Evolutionary conservation across 2,888 invertebrate genomes (phyloP), one percentile per base, ranked within the genome.

Genomic region (Catotricha subobsoleta): DNA sequence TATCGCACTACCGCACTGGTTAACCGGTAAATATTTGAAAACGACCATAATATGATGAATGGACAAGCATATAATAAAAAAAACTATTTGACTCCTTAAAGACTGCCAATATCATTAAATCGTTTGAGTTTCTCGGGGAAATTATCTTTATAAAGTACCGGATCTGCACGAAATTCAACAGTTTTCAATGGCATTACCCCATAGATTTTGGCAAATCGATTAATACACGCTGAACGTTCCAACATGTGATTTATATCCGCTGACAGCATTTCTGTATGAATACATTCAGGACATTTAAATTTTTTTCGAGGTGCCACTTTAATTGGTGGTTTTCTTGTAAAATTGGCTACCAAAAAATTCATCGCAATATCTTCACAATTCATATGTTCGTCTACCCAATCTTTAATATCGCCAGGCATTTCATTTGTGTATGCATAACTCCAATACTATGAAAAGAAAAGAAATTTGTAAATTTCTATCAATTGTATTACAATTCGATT

Each of bases 351-450:
- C 4, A 95, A 72, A 64, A 94, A 95, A 64, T 95, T 95, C 90
- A 95, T 94, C 1, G 94, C 94, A 50, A 95, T 91, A 57, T 95
- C 94, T 61, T 95, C 95, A 58, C 94, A 95, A 63, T 95, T 95
- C 83, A 94, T 92, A 55, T 86, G 81, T 13, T 83, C 79, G 58
- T 95, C 94, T 1, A 94, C 92, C 86, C 87, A 92, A 41, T 75
- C 68, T 44, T 80, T 77, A 33, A 94, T 80, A 51, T 79, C 76
- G 1, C 74, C 70, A 0, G 92, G 90, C 80, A 95, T 80, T 33
- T 75, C 72, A 51, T 81, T 75, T 16, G 91, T 90, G 60, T 94
- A 95, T 66, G 91, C 75, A 64, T 86, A 87, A 55, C 83, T 90
- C 87, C 91, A 95, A 57, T 80, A 84, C 71, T 74, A 55, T 19